Evolutionary conservation across 2,888 invertebrate species (phyloP).

Genomic region (Blastobasis lacticolella): DNA sequence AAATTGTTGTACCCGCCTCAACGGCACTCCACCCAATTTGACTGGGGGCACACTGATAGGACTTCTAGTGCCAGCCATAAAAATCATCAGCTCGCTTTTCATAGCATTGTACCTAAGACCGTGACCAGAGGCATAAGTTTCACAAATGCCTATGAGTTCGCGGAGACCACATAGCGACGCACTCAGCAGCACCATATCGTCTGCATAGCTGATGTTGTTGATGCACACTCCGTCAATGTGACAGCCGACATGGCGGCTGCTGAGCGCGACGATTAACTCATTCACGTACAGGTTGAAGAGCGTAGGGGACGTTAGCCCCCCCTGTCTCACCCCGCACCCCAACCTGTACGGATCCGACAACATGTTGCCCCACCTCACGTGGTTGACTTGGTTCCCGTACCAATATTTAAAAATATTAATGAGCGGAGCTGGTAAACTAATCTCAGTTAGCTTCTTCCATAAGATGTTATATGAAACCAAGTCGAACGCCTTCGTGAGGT

Average conservation of each 20-base stretch:
- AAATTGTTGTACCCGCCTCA: too few relatives aligned
- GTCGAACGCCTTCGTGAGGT: background rate
- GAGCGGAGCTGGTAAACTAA: background rate
- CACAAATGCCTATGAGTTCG: slow-evolving; percentile 9
- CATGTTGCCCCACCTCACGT: slow-evolving; percentile 11
- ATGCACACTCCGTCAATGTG: slow-evolving; percentile 9
- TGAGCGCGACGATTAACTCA: slow-evolving; percentile 14
- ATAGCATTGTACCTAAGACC: background rate
- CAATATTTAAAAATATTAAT: slow-evolving; percentile 5
- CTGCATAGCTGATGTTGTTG: slow-evolving; percentile 15
- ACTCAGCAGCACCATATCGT: slow-evolving; percentile 19
- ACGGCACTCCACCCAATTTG: background rate
- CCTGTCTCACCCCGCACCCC: slow-evolving; percentile 19
- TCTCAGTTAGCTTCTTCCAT: slow-evolving; percentile 6
- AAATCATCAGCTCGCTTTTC: background rate
- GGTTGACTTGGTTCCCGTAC: slow-evolving; percentile 11
- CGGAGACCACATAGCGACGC: slow-evolving; percentile 12
- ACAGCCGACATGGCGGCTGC: slow-evolving; percentile 13
- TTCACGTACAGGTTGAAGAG: slow-evolving; percentile 17
- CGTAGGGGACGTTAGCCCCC: slow-evolving; percentile 16
- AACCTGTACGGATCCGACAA: slow-evolving; percentile 10
- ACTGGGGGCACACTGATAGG: background rate
- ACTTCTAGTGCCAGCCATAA: background rate
- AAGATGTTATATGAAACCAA: slow-evolving; percentile 2
- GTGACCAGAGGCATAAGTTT: slow-evolving; percentile 1